Conservation (phyloP, 2,113 vertebrate genomes). For the Spizaetus ornatus region DNA sequence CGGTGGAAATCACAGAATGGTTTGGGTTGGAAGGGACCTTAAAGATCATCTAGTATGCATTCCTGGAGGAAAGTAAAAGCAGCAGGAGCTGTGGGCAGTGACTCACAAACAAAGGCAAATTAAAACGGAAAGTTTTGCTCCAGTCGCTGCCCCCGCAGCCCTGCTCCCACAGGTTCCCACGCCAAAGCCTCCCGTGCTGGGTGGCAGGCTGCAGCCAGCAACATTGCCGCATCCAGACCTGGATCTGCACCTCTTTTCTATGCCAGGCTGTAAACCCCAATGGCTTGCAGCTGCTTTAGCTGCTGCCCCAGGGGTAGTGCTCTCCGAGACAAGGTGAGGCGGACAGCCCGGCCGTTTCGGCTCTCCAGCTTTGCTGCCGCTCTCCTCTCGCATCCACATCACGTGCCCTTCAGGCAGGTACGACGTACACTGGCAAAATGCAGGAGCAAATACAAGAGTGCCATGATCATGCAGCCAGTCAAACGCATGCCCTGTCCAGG, state of each 20-base stretch:
- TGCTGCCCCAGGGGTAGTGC: background rate
- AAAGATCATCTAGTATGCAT: background rate
- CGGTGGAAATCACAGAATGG: rapidly evolving
- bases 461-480: background rate
- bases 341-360: rapidly evolving
- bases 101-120: conserved; percentile 17
- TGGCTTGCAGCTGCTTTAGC: background rate
- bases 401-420: background rate
- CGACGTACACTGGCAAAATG: rapidly evolving
- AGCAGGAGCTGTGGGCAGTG: background rate
- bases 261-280: background rate
- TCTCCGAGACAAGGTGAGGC: background rate
- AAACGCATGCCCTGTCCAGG: background rate
- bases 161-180: background rate
- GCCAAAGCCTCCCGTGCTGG: rapidly evolving
- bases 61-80: conserved; percentile 27
- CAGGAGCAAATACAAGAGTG: background rate
- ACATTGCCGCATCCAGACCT: background rate
- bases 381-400: background rate
- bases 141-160: background rate
- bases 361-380: background rate
- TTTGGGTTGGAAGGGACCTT: too few species aligned
- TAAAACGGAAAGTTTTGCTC: background rate
- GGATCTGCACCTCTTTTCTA: background rate
- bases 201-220: background rate